Evolutionary conservation across 2,797 vertebrate genomes (phyloP).

Genomic region (Coendou prehensilis): DNA sequence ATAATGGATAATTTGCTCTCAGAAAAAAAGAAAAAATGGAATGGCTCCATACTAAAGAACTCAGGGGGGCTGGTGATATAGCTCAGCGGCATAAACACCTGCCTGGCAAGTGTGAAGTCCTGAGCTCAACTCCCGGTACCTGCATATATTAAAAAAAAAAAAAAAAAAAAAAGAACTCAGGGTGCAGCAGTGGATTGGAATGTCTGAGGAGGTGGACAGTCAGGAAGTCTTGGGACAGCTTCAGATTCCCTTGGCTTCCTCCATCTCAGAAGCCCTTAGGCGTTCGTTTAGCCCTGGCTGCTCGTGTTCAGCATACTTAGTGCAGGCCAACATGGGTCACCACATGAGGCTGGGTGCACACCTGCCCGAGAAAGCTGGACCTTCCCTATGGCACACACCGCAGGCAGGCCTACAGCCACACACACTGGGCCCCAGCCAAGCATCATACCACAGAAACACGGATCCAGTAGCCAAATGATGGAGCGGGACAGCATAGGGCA

Average conservation of each 20-base stretch:
- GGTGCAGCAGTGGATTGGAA: neutral
- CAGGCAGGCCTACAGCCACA: neutral
- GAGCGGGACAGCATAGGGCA: neutral
- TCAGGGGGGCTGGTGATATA: neutral
- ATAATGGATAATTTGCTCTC: neutral
- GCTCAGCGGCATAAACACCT: too few relatives aligned
- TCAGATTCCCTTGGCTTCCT: neutral
- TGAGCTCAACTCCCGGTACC: too few relatives aligned
- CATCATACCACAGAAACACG: neutral
- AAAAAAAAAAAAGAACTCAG: neutral
- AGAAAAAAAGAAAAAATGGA: neutral
- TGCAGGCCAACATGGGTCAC: neutral
- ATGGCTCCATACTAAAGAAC: neutral
- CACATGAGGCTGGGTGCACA: neutral
- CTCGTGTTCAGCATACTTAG: neutral
- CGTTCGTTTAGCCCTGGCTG: neutral
- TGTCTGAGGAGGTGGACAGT: neutral
- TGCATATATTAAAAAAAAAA: too few relatives aligned
- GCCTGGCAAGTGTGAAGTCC: too few relatives aligned
- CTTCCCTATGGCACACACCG: too few relatives aligned
- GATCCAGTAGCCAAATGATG: neutral
- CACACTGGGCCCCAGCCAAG: fast-evolving
- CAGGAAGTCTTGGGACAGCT: neutral
- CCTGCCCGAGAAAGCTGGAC: neutral
- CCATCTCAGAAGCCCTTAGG: neutral